Percentiles rank a stretch among this genome's conserved stretches.
These are phyloP conservation scores for Drosophila leontia DNA, from an alignment of 1,140 invertebrate genomes.

Conservation along the genomic window DNA sequence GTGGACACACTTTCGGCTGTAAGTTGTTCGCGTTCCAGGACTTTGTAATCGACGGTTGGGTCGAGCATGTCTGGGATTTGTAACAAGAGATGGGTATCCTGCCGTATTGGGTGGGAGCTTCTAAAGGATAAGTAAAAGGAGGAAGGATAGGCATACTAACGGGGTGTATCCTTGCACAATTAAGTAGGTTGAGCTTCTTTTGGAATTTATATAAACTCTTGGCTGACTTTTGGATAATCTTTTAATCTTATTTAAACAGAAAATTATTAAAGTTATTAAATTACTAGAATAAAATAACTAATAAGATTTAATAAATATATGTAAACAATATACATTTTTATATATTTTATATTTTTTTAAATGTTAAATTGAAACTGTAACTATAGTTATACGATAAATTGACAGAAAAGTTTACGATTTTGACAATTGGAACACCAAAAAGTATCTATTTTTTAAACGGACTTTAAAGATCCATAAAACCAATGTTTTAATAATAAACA, in stretches of 20 bases:
- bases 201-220: neutral
- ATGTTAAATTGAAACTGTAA: no score
- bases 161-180: neutral
- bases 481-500: no score
- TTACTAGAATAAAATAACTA: neutral
- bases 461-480: no score
- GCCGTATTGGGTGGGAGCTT: neutral
- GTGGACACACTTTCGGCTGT: conserved; percentile 74
- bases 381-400: no score
- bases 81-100: neutral
- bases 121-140: no score
- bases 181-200: neutral
- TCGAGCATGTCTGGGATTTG: conserved; percentile 1
- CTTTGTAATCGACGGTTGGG: conserved; percentile 39
- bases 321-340: no score
- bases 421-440: conserved; percentile 1
- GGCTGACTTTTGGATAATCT: no score
- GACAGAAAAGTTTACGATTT: no score
- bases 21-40: conserved; percentile 67
- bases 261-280: no score
- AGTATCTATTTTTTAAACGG: neutral
- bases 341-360: no score
- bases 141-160: neutral
- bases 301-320: neutral
- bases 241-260: neutral